Base-by-base conservation (phyloP, 2,888 invertebrate species). In the Drosophila kanekoi region DNA sequence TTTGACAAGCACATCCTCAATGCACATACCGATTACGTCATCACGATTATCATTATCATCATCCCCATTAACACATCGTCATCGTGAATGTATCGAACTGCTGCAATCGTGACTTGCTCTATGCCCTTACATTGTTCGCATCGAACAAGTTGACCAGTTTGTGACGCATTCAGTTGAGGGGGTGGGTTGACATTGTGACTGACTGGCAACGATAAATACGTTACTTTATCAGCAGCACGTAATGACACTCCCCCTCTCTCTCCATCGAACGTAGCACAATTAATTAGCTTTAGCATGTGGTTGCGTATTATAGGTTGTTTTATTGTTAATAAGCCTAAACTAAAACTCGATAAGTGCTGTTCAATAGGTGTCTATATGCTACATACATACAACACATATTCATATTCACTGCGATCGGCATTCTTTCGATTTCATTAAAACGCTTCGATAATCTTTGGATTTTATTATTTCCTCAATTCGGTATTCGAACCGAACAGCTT, bases 101-200 rank as follows among this genome's bases (percentile, higher is more conserved):
- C 28, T 28, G 54, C 52, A 77, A 72, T 72, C 62, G 67, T 72
- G 72, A 73, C 67, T 72, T 58, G 57, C 8, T 28, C 54, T 58
- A 13, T 62, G 45, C 53, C 38, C 57, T 58, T 44, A 16, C 18
- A 38, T 16, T 40, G 28, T 4, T 41, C n/a, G 13, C 23, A 41
- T 47, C 9, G 6, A 45, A 44, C 32, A 44, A 51, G 20, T 38
- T 20, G 49, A 32, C 38, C 14, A 41, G 23, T 18, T 47, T 8
- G 16, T 38, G 23, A 18, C 10, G 52, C 9, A 11, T 13, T 38
- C 9, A 3, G 3, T 5, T 3, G 3, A 4, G 8, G 28, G 9
- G 4, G 3, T 8, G 20, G 40, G 38, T 1, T 9, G 0, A 11
- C 0, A 28, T 28, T 28, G 8, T 28, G 28, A 28, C 28, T 28